phyloP scores from a whole-genome alignment of 2,797 vertebrate genomes.

The Novumbra hubbsi region DNA sequence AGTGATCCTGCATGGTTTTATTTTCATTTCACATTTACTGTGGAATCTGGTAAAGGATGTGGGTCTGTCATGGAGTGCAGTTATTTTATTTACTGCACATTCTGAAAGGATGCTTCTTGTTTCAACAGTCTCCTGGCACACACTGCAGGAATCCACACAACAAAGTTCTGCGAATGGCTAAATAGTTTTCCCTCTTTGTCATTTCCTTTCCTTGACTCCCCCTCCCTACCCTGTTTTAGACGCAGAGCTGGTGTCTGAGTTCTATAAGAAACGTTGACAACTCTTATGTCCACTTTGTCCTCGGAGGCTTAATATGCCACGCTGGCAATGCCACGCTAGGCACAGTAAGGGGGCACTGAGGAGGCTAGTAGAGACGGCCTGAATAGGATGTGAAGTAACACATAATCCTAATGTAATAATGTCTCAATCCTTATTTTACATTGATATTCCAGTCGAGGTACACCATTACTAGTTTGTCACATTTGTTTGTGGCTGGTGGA shows the following conservation, averaged over 20 bases:
- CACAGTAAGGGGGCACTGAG: not conserved
- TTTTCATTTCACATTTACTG: conserved; percentile 7
- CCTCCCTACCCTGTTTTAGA: conserved; percentile 18
- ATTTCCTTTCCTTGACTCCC: conserved; percentile 61
- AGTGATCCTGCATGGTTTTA: not conserved
- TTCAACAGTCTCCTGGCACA: not conserved
- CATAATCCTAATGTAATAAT: too few relatives aligned
- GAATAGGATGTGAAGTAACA: conserved; percentile 17
- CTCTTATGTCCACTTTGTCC: conserved; percentile 14
- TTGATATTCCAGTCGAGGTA: conserved; percentile 44
- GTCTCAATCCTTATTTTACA: conserved; percentile 38
- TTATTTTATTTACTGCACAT: conserved; percentile 59
- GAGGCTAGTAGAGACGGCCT: conserved; percentile 14
- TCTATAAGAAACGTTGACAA: conserved; percentile 34
- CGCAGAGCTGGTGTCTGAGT: conserved; percentile 9
- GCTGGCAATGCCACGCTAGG: conserved; percentile 15
- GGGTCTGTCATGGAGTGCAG: conserved; percentile 49
- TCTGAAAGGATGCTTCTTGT: conserved; percentile 31
- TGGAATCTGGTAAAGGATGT: conserved; percentile 66
- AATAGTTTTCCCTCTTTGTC: conserved; percentile 70
- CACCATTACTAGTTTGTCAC: not conserved
- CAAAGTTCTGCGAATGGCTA: conserved; percentile 66
- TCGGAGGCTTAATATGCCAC: conserved; percentile 13
- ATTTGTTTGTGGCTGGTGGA: conserved; percentile 30
- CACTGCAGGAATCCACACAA: conserved; percentile 36